Percentiles rank a stretch among this genome's conserved stretches.
phyloP scores from a whole-genome alignment of 2,888 invertebrate genomes.

The Nudaria mundana region DNA sequence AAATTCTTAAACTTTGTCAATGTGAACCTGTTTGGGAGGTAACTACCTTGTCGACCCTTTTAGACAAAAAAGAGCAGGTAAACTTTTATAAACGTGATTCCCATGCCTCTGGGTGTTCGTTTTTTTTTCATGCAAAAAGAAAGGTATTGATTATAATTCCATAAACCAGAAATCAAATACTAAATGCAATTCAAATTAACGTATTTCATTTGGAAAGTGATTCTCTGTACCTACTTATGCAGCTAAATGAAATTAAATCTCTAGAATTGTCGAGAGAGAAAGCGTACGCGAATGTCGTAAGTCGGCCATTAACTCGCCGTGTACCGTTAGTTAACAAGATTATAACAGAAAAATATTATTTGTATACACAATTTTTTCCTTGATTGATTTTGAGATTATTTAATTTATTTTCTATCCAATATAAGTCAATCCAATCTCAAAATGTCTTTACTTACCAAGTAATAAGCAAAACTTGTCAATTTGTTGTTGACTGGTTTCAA shows the following conservation, averaged over 20 bases:
- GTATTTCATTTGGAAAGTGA: slow-evolving; percentile 41
- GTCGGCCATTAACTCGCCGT: slow-evolving; percentile 68
- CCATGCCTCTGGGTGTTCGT: no score
- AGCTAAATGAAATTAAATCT: slow-evolving; percentile 16
- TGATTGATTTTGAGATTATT: slow-evolving; percentile 17
- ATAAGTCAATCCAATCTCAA: slow-evolving; percentile 23
- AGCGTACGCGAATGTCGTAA: slow-evolving; percentile 48
- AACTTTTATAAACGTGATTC: no score
- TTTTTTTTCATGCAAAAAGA: no score
- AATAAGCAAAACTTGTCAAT: slow-evolving; percentile 35
- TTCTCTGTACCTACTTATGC: slow-evolving; percentile 25
- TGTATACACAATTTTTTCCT: no score
- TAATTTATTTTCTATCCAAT: background rate
- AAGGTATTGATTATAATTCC: background rate
- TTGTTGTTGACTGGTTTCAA: slow-evolving; percentile 35
- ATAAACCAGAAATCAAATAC: background rate
- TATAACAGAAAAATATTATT: slow-evolving; percentile 23
- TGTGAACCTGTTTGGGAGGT: no score
- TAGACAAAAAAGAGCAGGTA: slow-evolving; percentile 25
- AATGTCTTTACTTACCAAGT: slow-evolving; percentile 52
- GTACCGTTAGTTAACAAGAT: slow-evolving; percentile 32
- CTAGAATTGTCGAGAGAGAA: slow-evolving; percentile 52
- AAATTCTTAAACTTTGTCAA: no score
- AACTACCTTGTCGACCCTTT: background rate
- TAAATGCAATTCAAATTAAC: background rate